These are phyloP conservation scores for Nemapogon koenigi DNA, from an alignment of 2,888 invertebrate species.

Conservation along the genomic window DNA sequence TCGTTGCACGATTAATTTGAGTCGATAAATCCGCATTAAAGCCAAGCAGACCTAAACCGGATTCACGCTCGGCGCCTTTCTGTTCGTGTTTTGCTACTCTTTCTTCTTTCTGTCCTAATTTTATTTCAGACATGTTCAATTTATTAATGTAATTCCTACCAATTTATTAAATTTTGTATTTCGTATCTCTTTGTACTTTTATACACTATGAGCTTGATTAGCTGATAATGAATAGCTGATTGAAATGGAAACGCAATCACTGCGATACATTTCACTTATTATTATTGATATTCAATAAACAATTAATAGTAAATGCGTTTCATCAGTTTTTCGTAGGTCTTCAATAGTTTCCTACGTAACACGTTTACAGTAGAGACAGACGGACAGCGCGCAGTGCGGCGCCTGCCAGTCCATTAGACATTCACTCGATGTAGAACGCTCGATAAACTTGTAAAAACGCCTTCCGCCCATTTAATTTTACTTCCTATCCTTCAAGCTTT, in stretches of 20 bases:
- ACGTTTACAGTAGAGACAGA: constrained; percentile 49
- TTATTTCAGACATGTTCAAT: too few species aligned
- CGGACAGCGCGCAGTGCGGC: constrained; percentile 51
- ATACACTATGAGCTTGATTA: too few species aligned
- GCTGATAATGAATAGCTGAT: too few species aligned
- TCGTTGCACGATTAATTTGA: constrained; percentile 63
- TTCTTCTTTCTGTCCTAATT: constrained; percentile 3
- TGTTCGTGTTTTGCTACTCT: constrained; percentile 27
- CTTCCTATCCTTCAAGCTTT: constrained; percentile 55
- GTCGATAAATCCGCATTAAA: constrained; percentile 63
- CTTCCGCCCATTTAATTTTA: constrained; percentile 63
- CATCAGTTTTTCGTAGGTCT: too few species aligned
- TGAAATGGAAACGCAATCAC: too few species aligned
- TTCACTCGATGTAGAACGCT: constrained; percentile 60
- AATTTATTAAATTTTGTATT: too few species aligned
- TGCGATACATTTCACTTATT: too few species aligned
- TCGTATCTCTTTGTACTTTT: too few species aligned
- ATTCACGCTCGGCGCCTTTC: constrained; percentile 44
- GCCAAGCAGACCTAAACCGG: constrained; percentile 37
- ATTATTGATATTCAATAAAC: too few species aligned
- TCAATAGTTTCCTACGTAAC: too few species aligned
- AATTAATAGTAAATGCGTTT: too few species aligned
- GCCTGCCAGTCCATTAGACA: constrained; percentile 58
- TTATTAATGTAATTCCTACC: too few species aligned
- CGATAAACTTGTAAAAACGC: constrained; percentile 65